Conservation (phyloP, 2,888 invertebrate species). For the Stictocephala bisonia region DNA sequence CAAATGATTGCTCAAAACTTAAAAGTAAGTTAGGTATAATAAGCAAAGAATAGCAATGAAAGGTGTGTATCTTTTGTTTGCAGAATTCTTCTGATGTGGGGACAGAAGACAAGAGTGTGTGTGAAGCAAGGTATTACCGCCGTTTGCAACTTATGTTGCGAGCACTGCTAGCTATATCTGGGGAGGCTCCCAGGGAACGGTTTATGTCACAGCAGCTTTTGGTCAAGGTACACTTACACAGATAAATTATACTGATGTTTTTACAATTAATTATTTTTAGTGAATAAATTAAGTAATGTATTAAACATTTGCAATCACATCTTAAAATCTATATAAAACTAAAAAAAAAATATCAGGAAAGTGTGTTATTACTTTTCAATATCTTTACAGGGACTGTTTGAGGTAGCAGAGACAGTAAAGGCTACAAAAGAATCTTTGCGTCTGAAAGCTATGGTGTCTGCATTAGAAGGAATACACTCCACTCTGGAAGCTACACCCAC, state of each 20-base stretch:
- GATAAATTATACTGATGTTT: too few relatives aligned
- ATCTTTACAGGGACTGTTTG: slow-evolving; percentile 86
- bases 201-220: slow-evolving; percentile 87
- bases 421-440: slow-evolving; percentile 82
- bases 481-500: slow-evolving; percentile 75
- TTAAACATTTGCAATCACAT: too few relatives aligned
- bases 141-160: slow-evolving; percentile 88
- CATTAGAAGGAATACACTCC: slow-evolving; percentile 76
- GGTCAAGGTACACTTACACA: slow-evolving; percentile 87
- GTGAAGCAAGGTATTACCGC: slow-evolving; percentile 77
- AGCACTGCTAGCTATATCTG: slow-evolving; percentile 86
- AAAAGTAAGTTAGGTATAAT: too few relatives aligned
- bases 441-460: slow-evolving; percentile 76
- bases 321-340: too few relatives aligned
- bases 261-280: too few relatives aligned
- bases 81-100: slow-evolving; percentile 65
- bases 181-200: slow-evolving; percentile 82
- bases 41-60: too few relatives aligned
- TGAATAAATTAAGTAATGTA: too few relatives aligned
- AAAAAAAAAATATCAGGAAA: too few relatives aligned
- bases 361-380: too few relatives aligned
- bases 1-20: too few relatives aligned
- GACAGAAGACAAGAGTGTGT: slow-evolving; percentile 72
- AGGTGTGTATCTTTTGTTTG: too few relatives aligned
- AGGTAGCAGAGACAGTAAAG: slow-evolving; percentile 87